Conservation (phyloP, 2,113 vertebrate genomes). For the Hippolais icterina region DNA sequence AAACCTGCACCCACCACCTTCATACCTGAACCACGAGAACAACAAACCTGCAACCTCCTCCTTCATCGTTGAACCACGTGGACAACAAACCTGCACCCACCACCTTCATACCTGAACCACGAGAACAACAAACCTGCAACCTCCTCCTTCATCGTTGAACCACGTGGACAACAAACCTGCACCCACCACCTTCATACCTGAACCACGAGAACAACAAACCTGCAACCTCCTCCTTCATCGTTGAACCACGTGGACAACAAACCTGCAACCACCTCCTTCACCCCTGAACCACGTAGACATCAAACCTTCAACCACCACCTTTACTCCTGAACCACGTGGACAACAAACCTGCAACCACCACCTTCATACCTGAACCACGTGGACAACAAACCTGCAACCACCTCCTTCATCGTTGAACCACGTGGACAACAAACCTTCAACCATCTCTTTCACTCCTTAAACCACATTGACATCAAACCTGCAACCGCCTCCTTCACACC, state of each 20-base stretch:
- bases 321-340: too few species aligned
- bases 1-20: not conserved
- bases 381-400: too few species aligned
- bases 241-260: not conserved
- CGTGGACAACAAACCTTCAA: too few species aligned
- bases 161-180: not conserved
- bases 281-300: too few species aligned
- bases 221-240: not conserved
- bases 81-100: not conserved
- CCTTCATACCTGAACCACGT: not conserved
- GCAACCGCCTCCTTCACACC: too few species aligned
- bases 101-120: not conserved
- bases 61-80: not conserved
- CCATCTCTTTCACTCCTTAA: not conserved
- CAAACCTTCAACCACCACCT: not conserved
- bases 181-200: not conserved
- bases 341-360: too few species aligned
- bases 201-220: accelerated
- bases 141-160: not conserved
- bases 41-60: not conserved
- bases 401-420: too few species aligned
- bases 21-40: accelerated
- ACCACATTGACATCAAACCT: not conserved
- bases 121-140: accelerated
- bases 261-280: not conserved